Conservation (phyloP, 1,140 invertebrate genomes). For the Eciton burchellii region DNA sequence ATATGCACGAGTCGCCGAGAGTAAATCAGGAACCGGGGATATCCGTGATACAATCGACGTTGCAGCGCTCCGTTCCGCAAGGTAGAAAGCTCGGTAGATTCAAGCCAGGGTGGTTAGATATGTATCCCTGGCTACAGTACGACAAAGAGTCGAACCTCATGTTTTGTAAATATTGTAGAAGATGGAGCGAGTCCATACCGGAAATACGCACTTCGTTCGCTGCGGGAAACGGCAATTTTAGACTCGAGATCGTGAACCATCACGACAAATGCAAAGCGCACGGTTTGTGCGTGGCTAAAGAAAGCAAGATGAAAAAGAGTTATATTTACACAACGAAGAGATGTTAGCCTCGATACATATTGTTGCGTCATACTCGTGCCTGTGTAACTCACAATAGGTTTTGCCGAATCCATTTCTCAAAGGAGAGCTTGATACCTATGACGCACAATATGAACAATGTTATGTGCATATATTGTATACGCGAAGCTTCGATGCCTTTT, state of each 20-base stretch:
- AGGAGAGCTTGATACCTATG: constrained; percentile 5
- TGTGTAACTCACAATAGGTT: constrained; percentile 23
- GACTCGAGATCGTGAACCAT: constrained; percentile 91
- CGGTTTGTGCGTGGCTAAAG: constrained; percentile 87
- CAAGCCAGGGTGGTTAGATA: constrained; percentile 88
- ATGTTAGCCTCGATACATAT: constrained; percentile 23
- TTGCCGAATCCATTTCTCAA: constrained; percentile 40
- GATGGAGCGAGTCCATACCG: constrained; percentile 89
- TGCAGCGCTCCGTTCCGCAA: constrained; percentile 61
- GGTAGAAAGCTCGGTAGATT: constrained; percentile 88
- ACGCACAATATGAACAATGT: constrained; percentile 15
- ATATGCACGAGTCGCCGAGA: constrained; percentile 56
- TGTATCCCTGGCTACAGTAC: constrained; percentile 90
- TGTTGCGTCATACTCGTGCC: background rate
- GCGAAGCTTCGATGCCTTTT: background rate
- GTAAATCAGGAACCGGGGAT: constrained; percentile 78
- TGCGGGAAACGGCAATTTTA: constrained; percentile 91
- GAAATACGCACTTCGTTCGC: constrained; percentile 91
- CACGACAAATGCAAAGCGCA: constrained; percentile 92
- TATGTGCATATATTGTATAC: background rate
- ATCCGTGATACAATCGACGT: constrained; percentile 85
- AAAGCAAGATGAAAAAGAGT: constrained; percentile 72
- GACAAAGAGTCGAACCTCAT: constrained; percentile 89
- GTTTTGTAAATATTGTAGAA: constrained; percentile 90
- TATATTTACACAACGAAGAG: constrained; percentile 52